Evolutionary conservation across 2,797 vertebrate genomes (phyloP).

Genomic region (Poeciliopsis paucimaculata): DNA sequence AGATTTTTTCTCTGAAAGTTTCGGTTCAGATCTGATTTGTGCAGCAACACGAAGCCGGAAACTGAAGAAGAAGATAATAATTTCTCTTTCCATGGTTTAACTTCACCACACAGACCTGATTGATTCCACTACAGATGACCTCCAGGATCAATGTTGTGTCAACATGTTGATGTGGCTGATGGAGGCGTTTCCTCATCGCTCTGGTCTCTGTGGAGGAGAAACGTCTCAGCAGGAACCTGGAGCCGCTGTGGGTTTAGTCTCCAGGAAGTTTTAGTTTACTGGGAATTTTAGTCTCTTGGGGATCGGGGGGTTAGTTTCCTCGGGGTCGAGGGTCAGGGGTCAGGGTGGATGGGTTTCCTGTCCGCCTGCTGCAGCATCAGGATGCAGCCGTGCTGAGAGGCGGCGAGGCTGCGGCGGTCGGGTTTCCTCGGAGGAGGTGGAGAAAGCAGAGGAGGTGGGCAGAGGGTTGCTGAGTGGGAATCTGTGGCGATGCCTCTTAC

Average conservation of each 20-base stretch:
- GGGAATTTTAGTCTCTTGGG: too few species aligned
- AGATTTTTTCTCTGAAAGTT: too few species aligned
- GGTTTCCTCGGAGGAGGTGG: constrained; percentile 61
- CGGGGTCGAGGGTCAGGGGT: background rate
- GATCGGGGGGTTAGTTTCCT: background rate
- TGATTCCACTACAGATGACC: constrained; percentile 34
- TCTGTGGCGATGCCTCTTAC: constrained; percentile 18
- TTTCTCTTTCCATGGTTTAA: constrained; percentile 6
- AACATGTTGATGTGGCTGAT: constrained; percentile 59
- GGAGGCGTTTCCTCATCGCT: constrained; percentile 51
- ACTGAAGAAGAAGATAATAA: background rate
- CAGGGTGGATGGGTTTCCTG: constrained; percentile 29
- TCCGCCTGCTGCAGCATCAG: constrained; percentile 37
- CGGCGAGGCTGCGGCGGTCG: constrained; percentile 55
- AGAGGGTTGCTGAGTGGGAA: constrained; percentile 21
- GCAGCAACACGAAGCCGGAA: background rate
- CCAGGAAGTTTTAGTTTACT: too few species aligned
- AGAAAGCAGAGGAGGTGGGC: constrained; percentile 46
- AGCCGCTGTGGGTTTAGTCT: background rate
- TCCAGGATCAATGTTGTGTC: constrained; percentile 58
- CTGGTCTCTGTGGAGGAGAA: constrained; percentile 36
- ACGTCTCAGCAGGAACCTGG: background rate
- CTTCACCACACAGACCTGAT: constrained; percentile 35
- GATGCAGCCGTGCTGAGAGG: constrained; percentile 34
- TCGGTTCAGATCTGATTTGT: constrained; percentile 4